These are phyloP conservation scores for Phocoena sinus DNA, from an alignment of 2,113 vertebrate species.

Conservation along the genomic window DNA sequence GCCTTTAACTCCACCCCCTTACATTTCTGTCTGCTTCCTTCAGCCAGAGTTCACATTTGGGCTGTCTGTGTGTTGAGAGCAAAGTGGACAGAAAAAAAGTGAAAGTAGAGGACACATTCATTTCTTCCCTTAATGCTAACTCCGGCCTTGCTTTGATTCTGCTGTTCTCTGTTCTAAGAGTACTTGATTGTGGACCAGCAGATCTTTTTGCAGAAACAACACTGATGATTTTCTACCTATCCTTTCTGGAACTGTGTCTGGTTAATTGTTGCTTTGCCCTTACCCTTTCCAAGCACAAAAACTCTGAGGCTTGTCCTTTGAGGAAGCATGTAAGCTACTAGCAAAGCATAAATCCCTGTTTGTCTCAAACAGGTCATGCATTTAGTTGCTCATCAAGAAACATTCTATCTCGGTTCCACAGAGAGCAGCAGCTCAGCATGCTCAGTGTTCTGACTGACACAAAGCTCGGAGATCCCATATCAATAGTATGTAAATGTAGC, in stretches of 20 bases:
- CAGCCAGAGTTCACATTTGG: not conserved
- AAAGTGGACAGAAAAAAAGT: not conserved
- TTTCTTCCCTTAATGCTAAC: not conserved
- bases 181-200: not conserved
- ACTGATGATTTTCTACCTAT: not conserved
- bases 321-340: not conserved
- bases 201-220: not conserved
- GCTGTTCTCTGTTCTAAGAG: not conserved
- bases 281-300: not conserved
- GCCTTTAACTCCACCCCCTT: not conserved
- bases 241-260: constrained; percentile 1
- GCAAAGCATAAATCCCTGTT: not conserved
- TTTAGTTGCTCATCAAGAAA: constrained; percentile 13
- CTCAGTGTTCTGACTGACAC: not conserved
- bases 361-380: constrained; percentile 34
- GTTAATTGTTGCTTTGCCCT: not conserved
- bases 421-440: not conserved
- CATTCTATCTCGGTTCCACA: not conserved
- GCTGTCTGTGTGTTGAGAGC: not conserved
- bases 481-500: not conserved
- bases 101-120: not conserved
- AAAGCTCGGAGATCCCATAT: not conserved
- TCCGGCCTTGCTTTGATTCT: not conserved
- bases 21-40: not conserved
- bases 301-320: not conserved